phyloP scores from a whole-genome alignment of 2,888 invertebrate species.

The Hyles lineata region DNA sequence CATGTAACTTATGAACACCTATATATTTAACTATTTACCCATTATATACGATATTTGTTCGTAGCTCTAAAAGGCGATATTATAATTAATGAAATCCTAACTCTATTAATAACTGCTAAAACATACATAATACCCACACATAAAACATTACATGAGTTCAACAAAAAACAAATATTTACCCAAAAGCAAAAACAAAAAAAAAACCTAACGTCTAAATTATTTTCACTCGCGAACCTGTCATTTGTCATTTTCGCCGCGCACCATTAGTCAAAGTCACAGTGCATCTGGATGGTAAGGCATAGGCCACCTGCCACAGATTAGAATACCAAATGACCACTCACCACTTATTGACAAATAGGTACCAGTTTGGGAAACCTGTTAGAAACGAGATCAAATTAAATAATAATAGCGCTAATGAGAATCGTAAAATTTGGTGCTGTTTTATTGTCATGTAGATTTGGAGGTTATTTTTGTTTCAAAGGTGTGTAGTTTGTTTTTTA shows the following conservation, averaged over 20 bases:
- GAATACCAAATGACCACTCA: constrained; percentile 22
- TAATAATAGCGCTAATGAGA: constrained; percentile 1
- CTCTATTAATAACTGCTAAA: too few relatives aligned
- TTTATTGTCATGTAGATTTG: neutral
- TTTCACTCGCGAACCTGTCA: constrained; percentile 4
- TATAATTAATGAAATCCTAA: too few relatives aligned
- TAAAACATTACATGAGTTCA: neutral
- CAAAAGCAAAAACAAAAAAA: neutral
- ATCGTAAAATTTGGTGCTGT: neutral
- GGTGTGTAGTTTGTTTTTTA: too few relatives aligned
- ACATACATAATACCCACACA: too few relatives aligned
- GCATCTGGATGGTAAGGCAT: constrained; percentile 16
- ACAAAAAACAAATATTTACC: neutral
- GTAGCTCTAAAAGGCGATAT: too few relatives aligned
- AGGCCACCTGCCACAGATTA: constrained; percentile 18
- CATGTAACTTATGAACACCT: too few relatives aligned
- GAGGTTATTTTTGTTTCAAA: neutral
- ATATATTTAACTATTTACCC: too few relatives aligned
- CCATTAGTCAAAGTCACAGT: constrained; percentile 17
- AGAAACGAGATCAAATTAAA: neutral
- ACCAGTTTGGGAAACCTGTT: constrained; percentile 35
- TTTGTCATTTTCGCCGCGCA: constrained; percentile 8
- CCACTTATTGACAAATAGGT: constrained; percentile 18
- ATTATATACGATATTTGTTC: too few relatives aligned
- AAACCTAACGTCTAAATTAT: constrained; percentile 1